Evolutionary conservation across 1,140 invertebrate species (phyloP), one percentile per base, ranked within the genome.

Genomic region (Halictus rubicundus): DNA sequence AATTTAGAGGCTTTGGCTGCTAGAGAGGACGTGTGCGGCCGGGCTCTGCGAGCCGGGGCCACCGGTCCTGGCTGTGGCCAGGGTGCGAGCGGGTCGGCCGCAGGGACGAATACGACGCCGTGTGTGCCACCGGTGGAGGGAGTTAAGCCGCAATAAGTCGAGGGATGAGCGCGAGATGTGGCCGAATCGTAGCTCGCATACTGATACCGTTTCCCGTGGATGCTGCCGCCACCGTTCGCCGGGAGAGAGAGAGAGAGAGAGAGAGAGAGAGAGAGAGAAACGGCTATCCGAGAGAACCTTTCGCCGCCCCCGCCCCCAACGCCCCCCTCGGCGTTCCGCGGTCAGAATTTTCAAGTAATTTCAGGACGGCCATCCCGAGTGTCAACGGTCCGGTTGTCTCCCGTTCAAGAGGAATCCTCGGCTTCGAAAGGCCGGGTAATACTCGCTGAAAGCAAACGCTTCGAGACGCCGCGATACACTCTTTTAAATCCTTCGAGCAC

Each of bases 91-190:
- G 77, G 71, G 74, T 52, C 83, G 70, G 70, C 71, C 86, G 52
- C 65, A 68, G 77, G 85, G 79, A 82, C 86, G 84, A 84, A 84
- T 83, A 88, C 83, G 85, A 74, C 74, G 73, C 74, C 74, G 76
- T 80, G 87, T 87, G 78, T 70, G 80, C 81, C 78, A 86, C 19
- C 73, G 81, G 75, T 88, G 88, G 85, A 86, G 87, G 73, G 86
- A 89, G 89, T 88, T 93, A 92, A 93, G 92, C 92, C 91, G 92
- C 92, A 92, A 93, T 93, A 93, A 93, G 92, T 93, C 90, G 90
- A 92, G 91, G 91, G 91, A 92, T 92, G 90, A 93, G 91, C 91
- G 88, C 88, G 92, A 93, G 90, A 93, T 92, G 92, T 91, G 92
- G 92, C 89, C 90, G 91, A 92, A 92, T 91, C 91, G 91, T 92